Conservation (phyloP, 2,113 vertebrate species). For the Cairina moschata region DNA sequence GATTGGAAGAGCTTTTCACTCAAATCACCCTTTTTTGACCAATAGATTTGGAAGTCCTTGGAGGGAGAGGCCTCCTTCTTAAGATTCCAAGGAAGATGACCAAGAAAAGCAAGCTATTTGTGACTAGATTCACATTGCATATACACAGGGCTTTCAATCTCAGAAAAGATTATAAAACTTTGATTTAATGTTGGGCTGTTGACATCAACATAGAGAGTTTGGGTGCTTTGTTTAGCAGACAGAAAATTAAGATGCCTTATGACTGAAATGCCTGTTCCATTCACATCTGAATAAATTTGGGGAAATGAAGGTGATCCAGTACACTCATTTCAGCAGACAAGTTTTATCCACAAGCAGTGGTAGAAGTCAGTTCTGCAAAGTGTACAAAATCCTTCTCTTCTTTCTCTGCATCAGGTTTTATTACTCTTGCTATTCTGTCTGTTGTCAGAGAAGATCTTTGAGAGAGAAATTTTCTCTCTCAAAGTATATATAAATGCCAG, state of each 20-base stretch:
- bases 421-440: background rate
- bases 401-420: background rate
- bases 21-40: background rate
- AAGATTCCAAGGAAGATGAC: background rate
- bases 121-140: background rate
- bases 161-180: background rate
- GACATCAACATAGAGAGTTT: background rate
- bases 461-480: background rate
- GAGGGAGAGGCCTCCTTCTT: background rate
- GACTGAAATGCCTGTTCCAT: background rate
- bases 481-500: slow-evolving; percentile 45
- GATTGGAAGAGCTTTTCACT: background rate
- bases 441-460: background rate
- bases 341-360: fast-evolving
- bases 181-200: background rate
- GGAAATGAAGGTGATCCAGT: background rate
- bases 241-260: background rate
- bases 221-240: background rate
- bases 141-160: background rate
- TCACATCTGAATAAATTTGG: background rate
- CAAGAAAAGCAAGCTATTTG: background rate
- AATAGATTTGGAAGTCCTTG: background rate
- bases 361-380: background rate
- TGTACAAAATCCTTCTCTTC: background rate
- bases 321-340: background rate